A percentile compares a stretch with the other conserved stretches of the same genome.
These are phyloP conservation scores for Myiozetetes cayanensis DNA, from an alignment of 2,113 vertebrate genomes.

Conservation along the genomic window DNA sequence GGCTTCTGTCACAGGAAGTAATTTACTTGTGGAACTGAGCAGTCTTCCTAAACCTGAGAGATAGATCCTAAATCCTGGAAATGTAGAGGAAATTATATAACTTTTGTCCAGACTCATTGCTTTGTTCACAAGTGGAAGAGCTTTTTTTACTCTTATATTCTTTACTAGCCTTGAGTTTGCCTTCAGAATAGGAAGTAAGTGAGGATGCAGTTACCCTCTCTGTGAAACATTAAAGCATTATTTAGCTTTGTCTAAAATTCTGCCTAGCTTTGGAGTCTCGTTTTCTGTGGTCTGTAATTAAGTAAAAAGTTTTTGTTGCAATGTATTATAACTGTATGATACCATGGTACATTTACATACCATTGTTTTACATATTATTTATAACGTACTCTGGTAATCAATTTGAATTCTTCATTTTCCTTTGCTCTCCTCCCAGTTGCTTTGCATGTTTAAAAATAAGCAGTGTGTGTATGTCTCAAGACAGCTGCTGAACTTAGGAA, in stretches of 20 bases:
- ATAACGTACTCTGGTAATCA: not conserved
- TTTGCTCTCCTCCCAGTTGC: not conserved
- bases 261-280: not conserved
- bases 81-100: not conserved
- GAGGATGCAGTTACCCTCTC: not conserved
- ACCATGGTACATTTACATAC: not conserved
- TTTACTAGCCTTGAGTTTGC: not conserved
- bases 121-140: not conserved
- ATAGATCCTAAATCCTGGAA: not conserved
- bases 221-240: not conserved
- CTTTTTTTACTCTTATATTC: not conserved
- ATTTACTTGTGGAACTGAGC: not conserved
- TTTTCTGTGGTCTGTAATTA: not conserved
- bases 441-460: slow-evolving; percentile 47
- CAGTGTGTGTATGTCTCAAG: not conserved
- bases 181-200: not conserved
- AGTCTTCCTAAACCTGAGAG: not conserved
- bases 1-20: not conserved
- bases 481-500: slow-evolving; percentile 3
- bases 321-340: not conserved
- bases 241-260: slow-evolving; percentile 11
- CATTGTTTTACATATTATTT: slow-evolving; percentile 18
- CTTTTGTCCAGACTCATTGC: not conserved
- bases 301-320: slow-evolving; percentile 9
- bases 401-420: slow-evolving; percentile 16